Evolutionary conservation across 2,797 vertebrate genomes (phyloP).

Genomic region (Dromococcyx pavoninus): DNA sequence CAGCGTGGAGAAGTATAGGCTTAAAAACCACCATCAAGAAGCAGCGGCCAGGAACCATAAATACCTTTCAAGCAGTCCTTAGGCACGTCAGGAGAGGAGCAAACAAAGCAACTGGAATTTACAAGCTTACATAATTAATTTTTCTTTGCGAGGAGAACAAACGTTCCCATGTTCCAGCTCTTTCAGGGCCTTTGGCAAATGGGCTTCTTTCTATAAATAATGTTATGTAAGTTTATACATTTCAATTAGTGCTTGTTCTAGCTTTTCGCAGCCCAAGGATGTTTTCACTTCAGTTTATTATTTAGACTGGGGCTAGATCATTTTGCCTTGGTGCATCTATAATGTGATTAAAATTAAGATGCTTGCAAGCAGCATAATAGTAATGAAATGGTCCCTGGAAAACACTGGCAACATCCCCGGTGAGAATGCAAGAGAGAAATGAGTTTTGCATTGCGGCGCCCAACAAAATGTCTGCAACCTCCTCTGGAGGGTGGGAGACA

Average conservation of each 20-base stretch:
- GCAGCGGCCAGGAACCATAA: neutral
- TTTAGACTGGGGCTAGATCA: constrained; percentile 24
- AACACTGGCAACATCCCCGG: neutral
- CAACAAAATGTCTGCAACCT: neutral
- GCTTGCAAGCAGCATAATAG: neutral
- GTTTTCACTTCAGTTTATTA: constrained; percentile 44
- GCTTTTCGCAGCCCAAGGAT: constrained; percentile 39
- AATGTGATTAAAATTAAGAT: constrained; percentile 34
- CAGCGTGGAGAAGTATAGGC: neutral
- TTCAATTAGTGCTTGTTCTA: constrained; percentile 27
- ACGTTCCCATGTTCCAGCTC: constrained; percentile 37
- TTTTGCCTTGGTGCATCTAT: constrained; percentile 8
- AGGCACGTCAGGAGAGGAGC: neutral
- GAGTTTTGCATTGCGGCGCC: neutral
- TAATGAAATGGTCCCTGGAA: neutral
- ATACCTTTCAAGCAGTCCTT: constrained; percentile 33
- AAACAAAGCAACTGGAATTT: constrained; percentile 46
- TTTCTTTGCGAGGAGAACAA: constrained; percentile 1
- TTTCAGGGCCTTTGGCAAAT: constrained; percentile 18
- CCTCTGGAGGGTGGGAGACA: neutral
- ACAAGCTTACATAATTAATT: constrained; percentile 54
- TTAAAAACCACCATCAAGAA: neutral
- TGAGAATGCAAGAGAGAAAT: neutral
- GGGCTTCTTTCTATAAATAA: constrained; percentile 55
- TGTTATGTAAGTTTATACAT: constrained; percentile 43